phyloP scores from a whole-genome alignment of 2,113 vertebrate species.

The Willisornis vidua region DNA sequence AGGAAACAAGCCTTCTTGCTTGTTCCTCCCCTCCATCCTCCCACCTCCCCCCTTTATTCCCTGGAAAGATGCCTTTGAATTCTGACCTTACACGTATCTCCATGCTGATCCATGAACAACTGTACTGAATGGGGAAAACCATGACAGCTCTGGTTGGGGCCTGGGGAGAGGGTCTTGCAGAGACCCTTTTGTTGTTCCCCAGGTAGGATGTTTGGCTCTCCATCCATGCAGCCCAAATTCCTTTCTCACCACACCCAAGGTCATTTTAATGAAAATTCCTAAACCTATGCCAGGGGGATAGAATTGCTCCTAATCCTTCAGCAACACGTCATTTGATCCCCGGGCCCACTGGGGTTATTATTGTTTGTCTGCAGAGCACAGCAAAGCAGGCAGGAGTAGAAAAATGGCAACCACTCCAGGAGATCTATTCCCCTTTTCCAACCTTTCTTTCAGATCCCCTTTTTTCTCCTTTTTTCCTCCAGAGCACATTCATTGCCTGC shows the following conservation, averaged over 20 bases:
- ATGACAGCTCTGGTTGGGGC: slow-evolving; percentile 15
- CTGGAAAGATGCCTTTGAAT: background rate
- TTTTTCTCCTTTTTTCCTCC: background rate
- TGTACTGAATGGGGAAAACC: background rate
- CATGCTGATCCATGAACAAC: slow-evolving; percentile 16
- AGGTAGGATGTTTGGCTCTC: slow-evolving; percentile 70
- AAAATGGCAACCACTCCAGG: slow-evolving; percentile 42
- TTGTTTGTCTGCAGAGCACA: slow-evolving; percentile 63
- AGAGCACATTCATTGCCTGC: background rate
- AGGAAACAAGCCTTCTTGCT: slow-evolving; percentile 15
- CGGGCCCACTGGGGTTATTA: slow-evolving; percentile 71
- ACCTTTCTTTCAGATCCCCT: background rate
- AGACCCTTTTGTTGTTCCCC: slow-evolving; percentile 52
- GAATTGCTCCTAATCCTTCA: slow-evolving; percentile 89
- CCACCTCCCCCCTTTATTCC: background rate
- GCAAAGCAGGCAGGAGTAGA: slow-evolving; percentile 55
- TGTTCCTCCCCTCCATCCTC: background rate
- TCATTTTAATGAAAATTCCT: slow-evolving; percentile 96
- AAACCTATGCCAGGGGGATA: slow-evolving; percentile 84
- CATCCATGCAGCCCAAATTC: slow-evolving; percentile 78
- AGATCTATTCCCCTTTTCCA: slow-evolving; percentile 16
- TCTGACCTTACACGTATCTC: background rate
- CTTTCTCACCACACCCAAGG: slow-evolving; percentile 89
- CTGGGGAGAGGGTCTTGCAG: background rate
- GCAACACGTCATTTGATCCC: slow-evolving; percentile 83